Conservation (phyloP, 2,888 invertebrate species). For the Dasysyrphus tricinctus region DNA sequence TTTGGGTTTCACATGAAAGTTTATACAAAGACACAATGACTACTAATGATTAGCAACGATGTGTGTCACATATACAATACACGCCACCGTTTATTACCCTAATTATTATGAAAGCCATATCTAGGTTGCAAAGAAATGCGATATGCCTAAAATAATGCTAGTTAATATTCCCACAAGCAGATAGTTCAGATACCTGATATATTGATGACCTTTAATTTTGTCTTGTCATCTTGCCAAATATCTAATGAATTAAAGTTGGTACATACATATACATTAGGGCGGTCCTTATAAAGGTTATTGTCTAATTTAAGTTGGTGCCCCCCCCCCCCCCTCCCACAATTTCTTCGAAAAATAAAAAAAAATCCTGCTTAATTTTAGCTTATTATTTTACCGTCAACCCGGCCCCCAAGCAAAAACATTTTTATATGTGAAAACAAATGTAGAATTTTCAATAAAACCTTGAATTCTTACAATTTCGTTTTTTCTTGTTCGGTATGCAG, state of each 20-base stretch:
- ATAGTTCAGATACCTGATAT: conserved; percentile 16
- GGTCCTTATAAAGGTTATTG: too few species aligned
- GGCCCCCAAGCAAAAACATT: too few species aligned
- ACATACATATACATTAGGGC: too few species aligned
- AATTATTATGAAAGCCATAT: neutral
- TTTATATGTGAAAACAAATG: too few species aligned
- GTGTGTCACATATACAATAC: neutral
- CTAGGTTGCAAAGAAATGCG: neutral
- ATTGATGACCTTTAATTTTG: conserved; percentile 14
- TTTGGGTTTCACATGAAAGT: conserved; percentile 16
- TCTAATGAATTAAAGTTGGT: neutral
- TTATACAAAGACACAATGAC: neutral
- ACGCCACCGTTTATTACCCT: neutral
- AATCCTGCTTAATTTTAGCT: too few species aligned
- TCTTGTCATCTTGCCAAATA: neutral
- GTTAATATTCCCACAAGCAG: neutral
- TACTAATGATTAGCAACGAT: neutral
- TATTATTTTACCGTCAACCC: too few species aligned
- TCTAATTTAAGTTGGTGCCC: too few species aligned
- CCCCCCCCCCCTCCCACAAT: too few species aligned
- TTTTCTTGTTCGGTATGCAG: too few species aligned
- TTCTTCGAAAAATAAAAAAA: too few species aligned
- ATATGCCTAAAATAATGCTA: neutral
- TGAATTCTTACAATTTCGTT: too few species aligned
- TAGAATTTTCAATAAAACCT: too few species aligned